Evolutionary conservation across 2,113 vertebrate genomes (phyloP), one percentile per base, ranked within the genome.

Genomic region (Forbesichthys agassizii): DNA sequence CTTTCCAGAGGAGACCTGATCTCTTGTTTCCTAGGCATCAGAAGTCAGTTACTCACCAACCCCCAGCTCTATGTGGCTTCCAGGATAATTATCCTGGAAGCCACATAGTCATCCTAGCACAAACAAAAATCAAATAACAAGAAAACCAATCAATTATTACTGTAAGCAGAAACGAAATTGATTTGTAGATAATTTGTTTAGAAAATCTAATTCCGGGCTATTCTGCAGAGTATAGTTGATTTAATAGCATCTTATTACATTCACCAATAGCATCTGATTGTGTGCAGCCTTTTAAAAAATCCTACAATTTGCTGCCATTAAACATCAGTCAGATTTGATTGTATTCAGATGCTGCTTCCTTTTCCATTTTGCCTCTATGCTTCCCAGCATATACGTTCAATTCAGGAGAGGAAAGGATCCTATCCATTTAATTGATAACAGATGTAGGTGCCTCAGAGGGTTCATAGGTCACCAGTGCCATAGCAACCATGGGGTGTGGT

Each of bases 391-490:
- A 64, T 77, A 72, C 10, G 76, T 58, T 18, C 61, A 1, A 68
- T 74, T 84, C 69, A 65, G 64, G 73, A 59, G 75, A 69, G 66
- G 68, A 86, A 83, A 33, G 13, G 61, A 74, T 92, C 83, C 89
- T 87, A 84, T 88, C 49, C 9, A 0, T 89, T 79, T 91, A 91
- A 92, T 85, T 90, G 90, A 90, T 74, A 88, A 88, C 93, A 93
- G 93, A 92, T 94, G 93, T 90, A 90, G 89, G 84, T 79, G 77
- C 81, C 85, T 51, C 66, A 73, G n/a, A 75, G 77, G 82, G 92
- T 91, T 91, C 91, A 90, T 86, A 86, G 92, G 91, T 93, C 84
- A 77, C 77, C 70, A 80, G 83, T 77, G 88, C 88, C 87, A 86
- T 86, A 46, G 90, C 79, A 91, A 86, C 88, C 73, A 77, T 73